Percentiles rank a stretch among this genome's conserved stretches.
phyloP scores from a whole-genome alignment of 2,888 invertebrate genomes.

The Drosophila nr. perissopoda region DNA sequence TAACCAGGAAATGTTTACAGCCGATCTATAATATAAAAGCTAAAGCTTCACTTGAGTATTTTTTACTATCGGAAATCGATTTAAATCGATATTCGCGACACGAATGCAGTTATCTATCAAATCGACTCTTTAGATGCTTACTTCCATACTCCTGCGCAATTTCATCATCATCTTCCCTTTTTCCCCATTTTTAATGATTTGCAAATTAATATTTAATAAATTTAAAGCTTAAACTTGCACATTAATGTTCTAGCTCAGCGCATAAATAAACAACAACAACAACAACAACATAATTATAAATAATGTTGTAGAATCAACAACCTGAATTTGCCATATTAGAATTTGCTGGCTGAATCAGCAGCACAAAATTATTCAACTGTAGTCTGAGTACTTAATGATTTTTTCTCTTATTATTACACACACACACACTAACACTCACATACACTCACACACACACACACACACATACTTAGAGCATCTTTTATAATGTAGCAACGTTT shows the following conservation, averaged over 20 bases:
- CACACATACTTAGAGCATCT: constrained; percentile 28
- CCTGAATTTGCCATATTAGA: background rate
- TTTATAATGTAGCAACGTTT: constrained; percentile 73
- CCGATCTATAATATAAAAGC: background rate
- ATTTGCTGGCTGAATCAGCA: background rate
- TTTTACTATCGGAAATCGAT: background rate
- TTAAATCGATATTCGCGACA: background rate
- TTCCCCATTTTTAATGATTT: background rate
- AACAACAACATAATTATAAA: constrained; percentile 1
- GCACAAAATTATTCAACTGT: constrained; percentile 48
- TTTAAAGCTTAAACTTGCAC: background rate
- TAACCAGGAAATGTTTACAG: too few relatives aligned
- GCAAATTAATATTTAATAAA: background rate
- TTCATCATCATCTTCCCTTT: too few relatives aligned
- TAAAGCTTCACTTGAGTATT: background rate
- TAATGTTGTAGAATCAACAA: constrained; percentile 8
- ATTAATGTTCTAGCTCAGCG: background rate
- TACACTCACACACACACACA: constrained; percentile 12
- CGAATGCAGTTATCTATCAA: background rate
- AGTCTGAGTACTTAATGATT: constrained; percentile 50
- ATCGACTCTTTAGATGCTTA: background rate
- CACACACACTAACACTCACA: constrained; percentile 3
- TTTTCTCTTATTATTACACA: constrained; percentile 59
- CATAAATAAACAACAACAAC: background rate
- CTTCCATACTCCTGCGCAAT: background rate